Evolutionary conservation across 2,888 invertebrate species (phyloP).

Genomic region (Odiellus spinosus): DNA sequence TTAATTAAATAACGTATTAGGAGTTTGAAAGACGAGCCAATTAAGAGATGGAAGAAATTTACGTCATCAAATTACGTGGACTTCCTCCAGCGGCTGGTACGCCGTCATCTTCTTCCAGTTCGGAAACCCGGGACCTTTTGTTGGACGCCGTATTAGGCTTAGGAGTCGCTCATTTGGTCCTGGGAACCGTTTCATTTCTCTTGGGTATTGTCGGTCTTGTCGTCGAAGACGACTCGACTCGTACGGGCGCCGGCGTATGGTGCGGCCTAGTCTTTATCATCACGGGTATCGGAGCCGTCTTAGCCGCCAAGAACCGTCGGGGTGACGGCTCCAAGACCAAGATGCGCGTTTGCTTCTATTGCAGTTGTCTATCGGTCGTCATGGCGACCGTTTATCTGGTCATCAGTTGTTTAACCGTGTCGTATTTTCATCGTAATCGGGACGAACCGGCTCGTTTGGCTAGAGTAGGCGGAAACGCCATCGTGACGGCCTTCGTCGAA

Average conservation of each 20-base stretch:
- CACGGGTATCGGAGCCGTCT: constrained; percentile 10
- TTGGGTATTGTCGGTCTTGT: constrained; percentile 10
- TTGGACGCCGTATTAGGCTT: constrained; percentile 14
- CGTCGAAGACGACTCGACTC: constrained; percentile 7
- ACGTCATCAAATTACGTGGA: constrained; percentile 16
- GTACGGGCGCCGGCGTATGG: constrained; percentile 9
- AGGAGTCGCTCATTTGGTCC: constrained; percentile 11
- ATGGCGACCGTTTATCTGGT: constrained; percentile 2
- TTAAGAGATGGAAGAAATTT: constrained; percentile 18
- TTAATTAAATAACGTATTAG: no score
- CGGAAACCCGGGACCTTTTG: constrained; percentile 12
- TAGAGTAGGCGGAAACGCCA: constrained; percentile 9
- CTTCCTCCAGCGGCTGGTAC: constrained; percentile 11
- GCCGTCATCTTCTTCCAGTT: constrained; percentile 5
- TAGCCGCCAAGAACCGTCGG: constrained; percentile 9
- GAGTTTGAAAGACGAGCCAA: no score
- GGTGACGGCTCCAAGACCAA: constrained; percentile 5
- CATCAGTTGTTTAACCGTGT: constrained; percentile 7
- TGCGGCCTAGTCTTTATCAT: constrained; percentile 13
- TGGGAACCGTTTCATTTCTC: constrained; percentile 10
- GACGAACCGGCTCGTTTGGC: constrained; percentile 5
- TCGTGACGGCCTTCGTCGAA: constrained; percentile 8
- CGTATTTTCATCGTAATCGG: constrained; percentile 7
- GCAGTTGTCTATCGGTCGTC: constrained; percentile 4
- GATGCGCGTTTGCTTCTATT: constrained; percentile 7